These are phyloP conservation scores for Trichogramma evanescens DNA, from an alignment of 2,888 invertebrate genomes.

Conservation along the genomic window DNA sequence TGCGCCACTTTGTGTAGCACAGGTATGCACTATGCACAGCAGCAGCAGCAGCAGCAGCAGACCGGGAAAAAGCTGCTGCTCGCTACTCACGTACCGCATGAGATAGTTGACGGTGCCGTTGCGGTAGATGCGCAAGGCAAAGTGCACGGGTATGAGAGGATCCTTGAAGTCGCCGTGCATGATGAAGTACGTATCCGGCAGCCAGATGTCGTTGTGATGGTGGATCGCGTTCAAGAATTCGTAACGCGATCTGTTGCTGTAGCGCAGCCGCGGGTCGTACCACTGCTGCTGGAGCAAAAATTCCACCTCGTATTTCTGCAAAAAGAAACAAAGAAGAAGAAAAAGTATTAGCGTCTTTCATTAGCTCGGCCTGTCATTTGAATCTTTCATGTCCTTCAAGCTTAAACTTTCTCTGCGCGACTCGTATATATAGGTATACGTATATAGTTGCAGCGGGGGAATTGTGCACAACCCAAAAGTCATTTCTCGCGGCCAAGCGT, in stretches of 20 bases:
- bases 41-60: background rate
- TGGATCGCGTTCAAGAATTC: slow-evolving; percentile 88
- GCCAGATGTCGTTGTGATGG: slow-evolving; percentile 87
- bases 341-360: too few species aligned
- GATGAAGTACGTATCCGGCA: slow-evolving; percentile 92
- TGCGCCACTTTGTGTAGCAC: background rate
- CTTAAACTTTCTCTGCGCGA: too few species aligned
- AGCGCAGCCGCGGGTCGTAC: slow-evolving; percentile 82
- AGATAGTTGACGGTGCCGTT: slow-evolving; percentile 91
- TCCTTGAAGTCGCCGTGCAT: slow-evolving; percentile 96
- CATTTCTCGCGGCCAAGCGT: too few species aligned
- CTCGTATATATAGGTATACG: too few species aligned
- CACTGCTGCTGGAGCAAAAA: slow-evolving; percentile 89
- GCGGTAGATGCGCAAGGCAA: slow-evolving; percentile 83
- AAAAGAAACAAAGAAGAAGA: slow-evolving; percentile 30
- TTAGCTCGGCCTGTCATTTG: too few species aligned
- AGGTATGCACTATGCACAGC: background rate
- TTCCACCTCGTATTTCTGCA: slow-evolving; percentile 93
- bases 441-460: too few species aligned
- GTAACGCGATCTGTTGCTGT: slow-evolving; percentile 81
- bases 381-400: too few species aligned
- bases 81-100: slow-evolving; percentile 60
- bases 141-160: slow-evolving; percentile 87
- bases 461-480: too few species aligned
- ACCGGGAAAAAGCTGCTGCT: slow-evolving; percentile 5